Evolutionary conservation across 2,888 invertebrate genomes (phyloP), one percentile per base, ranked within the genome.

Genomic region (Sceliomorpha sp.): DNA sequence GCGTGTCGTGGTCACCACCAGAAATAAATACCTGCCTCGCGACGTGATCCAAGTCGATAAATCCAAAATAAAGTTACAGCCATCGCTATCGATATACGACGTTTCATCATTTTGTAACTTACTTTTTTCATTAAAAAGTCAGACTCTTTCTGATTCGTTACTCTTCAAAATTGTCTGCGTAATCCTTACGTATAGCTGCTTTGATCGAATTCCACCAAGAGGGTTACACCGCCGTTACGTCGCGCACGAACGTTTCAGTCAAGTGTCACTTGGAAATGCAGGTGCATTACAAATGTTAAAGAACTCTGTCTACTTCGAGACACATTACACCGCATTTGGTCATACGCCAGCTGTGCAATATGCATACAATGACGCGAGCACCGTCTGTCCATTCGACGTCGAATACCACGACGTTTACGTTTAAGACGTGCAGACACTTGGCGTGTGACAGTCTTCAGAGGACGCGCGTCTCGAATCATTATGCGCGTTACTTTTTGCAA

Each of bases 341-440:
- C 76, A 79, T 77, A 75, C 77, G 73, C 83, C 84, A 84, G 82
- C 82, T 85, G 84, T 82, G 78, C 74, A 72, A 84, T 85, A 84
- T 85, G 76, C 85, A 85, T 85, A 85, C 85, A 85, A 85, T 85
- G 81, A 79, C 75, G 75, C 76, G 76, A 68, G 67, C 73, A 72
- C 78, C 74, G 78, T 79, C 76, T 79, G 79, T 76, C 74, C 70
- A 60, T 75, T 69, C 66, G 50, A 39, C 50, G 50, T 56, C 48
- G 5, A 51, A 45, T 44, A 20, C 29, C 37, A 3, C 27, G 14
- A 10, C 5, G 27, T 34, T 36, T 27, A 13, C 27, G 10, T 42
- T 50, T 50, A 27, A 31, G 51, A 51, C 34, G 10, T 9, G 17
- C 29, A 13, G 42, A 59, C 59, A 59, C 42, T 47, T 58, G 44